Base-by-base conservation (phyloP, 2,797 vertebrate species). In the Bradypodion pumilum region DNA sequence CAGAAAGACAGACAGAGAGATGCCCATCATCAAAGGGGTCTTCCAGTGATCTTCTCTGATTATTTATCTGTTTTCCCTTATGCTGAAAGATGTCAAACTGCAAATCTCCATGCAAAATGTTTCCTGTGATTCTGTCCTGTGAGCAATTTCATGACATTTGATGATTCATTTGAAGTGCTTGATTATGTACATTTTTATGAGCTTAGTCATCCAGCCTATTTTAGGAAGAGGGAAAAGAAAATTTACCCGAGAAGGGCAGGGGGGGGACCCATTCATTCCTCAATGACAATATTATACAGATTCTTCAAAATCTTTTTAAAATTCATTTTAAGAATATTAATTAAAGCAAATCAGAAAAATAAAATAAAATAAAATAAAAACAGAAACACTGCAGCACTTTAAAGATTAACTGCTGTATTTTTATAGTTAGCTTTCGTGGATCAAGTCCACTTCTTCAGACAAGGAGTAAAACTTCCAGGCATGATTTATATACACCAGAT, bases 111-210 rank as follows among this genome's bases (percentile, higher is more conserved):
- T 21, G 7, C 49, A 86, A 27, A 84, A 85, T 25, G 9, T 27
- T 92, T 90, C 85, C 63, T 89, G 65, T 0, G 2, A 86, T 19
- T 62, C 37, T 42, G 46, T 78, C 81, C 74, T 70, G 68, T 81
- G 76, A 88, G 85, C 44, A 86, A 56, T 89, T 92, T 92, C 82
- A 85, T 68, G 78, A 74, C 70, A 88, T 90, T 88, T 90, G 89
- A 73, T 90, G 87, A 93, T 88, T 92, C 84, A 91, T 73, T 85
- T 21, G 19, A 87, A 89, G 44, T 29, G 81, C 63, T 87, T 79
- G 70, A 85, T 90, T 88, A 90, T 87, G 86, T 66, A 87, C 60
- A 91, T 90, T 91, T 89, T 90, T 16, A 91, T 91, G 78, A 90
- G 84, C 2, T 90, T 85, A 86, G 76, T 88, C 85, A 88, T 52